Evolutionary conservation across 2,113 vertebrate species (phyloP), one percentile per base, ranked within the genome.

Genomic region (Chlamydotis undulata): DNA sequence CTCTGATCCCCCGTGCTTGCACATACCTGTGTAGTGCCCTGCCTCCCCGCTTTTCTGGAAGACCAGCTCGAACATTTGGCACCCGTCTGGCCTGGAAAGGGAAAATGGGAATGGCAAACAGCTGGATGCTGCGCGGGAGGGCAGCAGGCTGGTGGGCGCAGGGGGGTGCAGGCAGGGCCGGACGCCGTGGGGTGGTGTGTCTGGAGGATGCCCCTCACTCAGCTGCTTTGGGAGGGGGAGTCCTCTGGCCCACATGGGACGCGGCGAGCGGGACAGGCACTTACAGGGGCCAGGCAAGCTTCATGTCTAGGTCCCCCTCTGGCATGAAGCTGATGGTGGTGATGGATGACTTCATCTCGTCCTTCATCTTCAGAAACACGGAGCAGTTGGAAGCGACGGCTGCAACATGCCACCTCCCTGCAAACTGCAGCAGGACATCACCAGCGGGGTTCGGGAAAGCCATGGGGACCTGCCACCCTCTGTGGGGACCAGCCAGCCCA

Each of bases 261-360:
- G 13, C 0, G 0, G 17, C 0, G 0, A 57, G 60, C 24, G 41
- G 37, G 45, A 10, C 0, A 0, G 52, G 49, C 39, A 90, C 93
- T 90, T 67, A 95, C 92, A 86, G 1, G 28, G 93, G 56, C 83
- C 39, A 77, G 21, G 69, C 0, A 18, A 94, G 3, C 31, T 59
- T 50, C 43, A 93, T 4, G 9, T 55, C 22, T 70, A 95, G 7
- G 23, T 81, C 24, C 4, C 79, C 87, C 29, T 83, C 86, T 0
- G 49, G 35, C 0, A 4, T 91, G 74, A 93, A 52, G 69, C 53
- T 92, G 73, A 84, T 12, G 26, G 50, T 61, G 61, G n/a, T 5
- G 6, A 11, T 37, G 43, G 83, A 33, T 0, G 68, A 90, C 83
- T 94, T 96, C 76, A 95, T 92, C 37, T 2, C 16, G 2, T 90